Evolutionary conservation across 2,888 invertebrate genomes (phyloP).

Genomic region (Stegana nigrithorax): DNA sequence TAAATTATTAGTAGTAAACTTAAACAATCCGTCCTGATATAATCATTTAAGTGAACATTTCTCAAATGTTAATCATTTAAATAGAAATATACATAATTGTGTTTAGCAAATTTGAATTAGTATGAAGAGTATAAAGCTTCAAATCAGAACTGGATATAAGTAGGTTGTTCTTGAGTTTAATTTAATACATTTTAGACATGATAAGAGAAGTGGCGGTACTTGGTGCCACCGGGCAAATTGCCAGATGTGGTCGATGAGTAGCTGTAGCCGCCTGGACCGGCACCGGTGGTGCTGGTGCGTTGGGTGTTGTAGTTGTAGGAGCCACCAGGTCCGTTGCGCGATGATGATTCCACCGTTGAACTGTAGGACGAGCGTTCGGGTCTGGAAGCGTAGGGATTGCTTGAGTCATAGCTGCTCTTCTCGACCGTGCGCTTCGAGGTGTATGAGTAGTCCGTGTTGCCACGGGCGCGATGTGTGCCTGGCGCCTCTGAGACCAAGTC

Average conservation of each 20-base stretch:
- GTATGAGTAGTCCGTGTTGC: constrained; percentile 88
- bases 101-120: background rate
- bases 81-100: background rate
- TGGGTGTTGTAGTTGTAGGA: constrained; percentile 80
- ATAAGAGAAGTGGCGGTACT: constrained; percentile 88
- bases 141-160: no score
- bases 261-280: constrained; percentile 85
- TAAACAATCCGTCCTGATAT: background rate
- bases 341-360: constrained; percentile 77
- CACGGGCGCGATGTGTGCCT: constrained; percentile 74
- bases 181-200: constrained; percentile 78
- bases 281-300: constrained; percentile 77
- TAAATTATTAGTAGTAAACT: background rate
- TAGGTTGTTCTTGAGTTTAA: no score
- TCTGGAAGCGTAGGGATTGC: constrained; percentile 71
- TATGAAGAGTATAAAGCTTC: background rate
- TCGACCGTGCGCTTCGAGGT: constrained; percentile 78
- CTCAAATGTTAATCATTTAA: background rate
- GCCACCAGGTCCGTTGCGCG: constrained; percentile 78
- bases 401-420: constrained; percentile 70
- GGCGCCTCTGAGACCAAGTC: constrained; percentile 86
- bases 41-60: constrained; percentile 15
- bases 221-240: constrained; percentile 84
- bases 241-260: constrained; percentile 84
- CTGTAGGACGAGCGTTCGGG: constrained; percentile 78